Evolutionary conservation across 2,797 vertebrate genomes (phyloP).

Genomic region (Dryobates pubescens): DNA sequence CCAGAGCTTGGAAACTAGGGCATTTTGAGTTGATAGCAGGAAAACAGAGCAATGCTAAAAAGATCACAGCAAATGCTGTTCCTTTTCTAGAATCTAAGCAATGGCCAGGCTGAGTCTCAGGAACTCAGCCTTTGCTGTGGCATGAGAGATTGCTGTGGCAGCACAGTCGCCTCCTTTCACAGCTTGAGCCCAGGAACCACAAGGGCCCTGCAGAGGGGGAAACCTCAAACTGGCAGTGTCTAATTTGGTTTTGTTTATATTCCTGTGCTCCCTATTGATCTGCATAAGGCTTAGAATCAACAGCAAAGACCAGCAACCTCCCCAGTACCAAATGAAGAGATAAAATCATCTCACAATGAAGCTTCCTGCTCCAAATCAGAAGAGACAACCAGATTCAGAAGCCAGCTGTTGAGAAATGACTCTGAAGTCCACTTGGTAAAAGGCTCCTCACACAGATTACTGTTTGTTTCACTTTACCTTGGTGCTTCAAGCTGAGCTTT

Average conservation of each 20-base stretch:
- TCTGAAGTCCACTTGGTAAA: neutral
- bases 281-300: neutral
- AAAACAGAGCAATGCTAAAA: neutral
- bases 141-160: slow-evolving; percentile 28
- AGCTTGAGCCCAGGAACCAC: slow-evolving; percentile 52
- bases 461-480: neutral
- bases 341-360: slow-evolving; percentile 9
- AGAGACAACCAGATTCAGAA: neutral
- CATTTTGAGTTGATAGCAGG: neutral
- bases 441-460: neutral
- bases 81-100: neutral
- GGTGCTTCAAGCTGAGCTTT: neutral
- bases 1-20: neutral
- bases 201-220: slow-evolving; percentile 49
- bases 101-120: neutral
- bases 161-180: slow-evolving; percentile 58
- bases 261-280: slow-evolving; percentile 38
- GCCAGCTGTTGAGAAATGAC: neutral
- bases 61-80: neutral
- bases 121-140: neutral
- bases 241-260: slow-evolving; percentile 66
- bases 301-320: slow-evolving; percentile 8
- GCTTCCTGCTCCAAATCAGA: neutral
- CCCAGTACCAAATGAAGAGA: neutral
- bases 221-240: slow-evolving; percentile 67